Conservation (phyloP, 2,113 vertebrate species). For the Prietella phreatophila region DNA sequence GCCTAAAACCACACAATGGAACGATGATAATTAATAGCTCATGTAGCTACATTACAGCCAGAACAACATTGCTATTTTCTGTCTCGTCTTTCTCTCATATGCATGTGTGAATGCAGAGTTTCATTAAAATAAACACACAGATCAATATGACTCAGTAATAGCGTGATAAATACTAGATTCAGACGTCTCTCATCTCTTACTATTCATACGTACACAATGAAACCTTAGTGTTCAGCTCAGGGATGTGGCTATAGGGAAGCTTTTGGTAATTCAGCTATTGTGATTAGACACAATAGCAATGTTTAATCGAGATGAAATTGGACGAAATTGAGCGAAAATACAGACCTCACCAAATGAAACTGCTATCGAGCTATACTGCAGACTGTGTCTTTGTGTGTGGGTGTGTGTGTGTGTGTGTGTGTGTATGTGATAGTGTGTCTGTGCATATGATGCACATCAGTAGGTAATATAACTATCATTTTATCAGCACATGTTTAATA, state of each 20-base stretch:
- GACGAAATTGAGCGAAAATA: conserved; percentile 64
- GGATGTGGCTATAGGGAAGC: conserved; percentile 35
- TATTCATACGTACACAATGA: conserved; percentile 48
- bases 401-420: conserved; percentile 4
- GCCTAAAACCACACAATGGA: neutral
- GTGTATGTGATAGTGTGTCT: neutral
- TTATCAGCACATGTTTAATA: neutral
- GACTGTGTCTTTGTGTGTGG: conserved; percentile 26
- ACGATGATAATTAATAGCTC: conserved; percentile 9
- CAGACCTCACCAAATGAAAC: conserved; percentile 49
- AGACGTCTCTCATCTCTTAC: conserved; percentile 24
- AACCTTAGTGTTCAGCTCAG: conserved; percentile 31
- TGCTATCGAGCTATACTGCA: conserved; percentile 15
- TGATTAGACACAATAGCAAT: conserved; percentile 49
- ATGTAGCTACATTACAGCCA: neutral
- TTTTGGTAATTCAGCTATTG: conserved; percentile 50
- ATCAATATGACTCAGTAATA: conserved; percentile 35
- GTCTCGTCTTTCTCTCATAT: conserved; percentile 10
- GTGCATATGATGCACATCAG: neutral
- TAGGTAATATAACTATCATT: neutral
- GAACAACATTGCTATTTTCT: conserved; percentile 1
- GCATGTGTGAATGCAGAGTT: conserved; percentile 13
- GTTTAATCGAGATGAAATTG: conserved; percentile 50
- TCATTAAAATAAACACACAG: conserved; percentile 36
- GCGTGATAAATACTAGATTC: conserved; percentile 40